phyloP scores from a whole-genome alignment of 2,797 vertebrate species.

The Labeo calbasu region DNA sequence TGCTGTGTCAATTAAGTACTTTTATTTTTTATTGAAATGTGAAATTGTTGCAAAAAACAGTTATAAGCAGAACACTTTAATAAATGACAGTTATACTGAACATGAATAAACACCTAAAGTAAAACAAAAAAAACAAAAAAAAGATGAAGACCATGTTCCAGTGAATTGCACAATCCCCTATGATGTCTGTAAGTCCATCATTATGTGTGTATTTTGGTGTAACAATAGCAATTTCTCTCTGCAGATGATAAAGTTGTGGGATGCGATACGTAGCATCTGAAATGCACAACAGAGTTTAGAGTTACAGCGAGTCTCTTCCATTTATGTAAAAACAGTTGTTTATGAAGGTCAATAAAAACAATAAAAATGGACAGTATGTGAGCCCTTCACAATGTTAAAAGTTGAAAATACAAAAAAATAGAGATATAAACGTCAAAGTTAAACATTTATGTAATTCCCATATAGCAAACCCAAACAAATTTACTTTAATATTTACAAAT shows the following conservation, averaged over 20 bases:
- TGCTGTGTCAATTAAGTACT: background rate
- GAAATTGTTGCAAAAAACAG: background rate
- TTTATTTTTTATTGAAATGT: background rate
- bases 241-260: background rate
- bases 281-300: background rate
- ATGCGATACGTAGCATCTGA: background rate
- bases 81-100: background rate
- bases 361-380: background rate
- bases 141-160: background rate
- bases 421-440: background rate
- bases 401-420: background rate
- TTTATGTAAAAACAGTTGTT: background rate
- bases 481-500: too few relatives aligned
- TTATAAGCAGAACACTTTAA: background rate
- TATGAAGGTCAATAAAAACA: background rate
- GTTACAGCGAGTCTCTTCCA: background rate
- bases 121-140: background rate
- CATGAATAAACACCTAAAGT: background rate
- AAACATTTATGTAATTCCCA: background rate
- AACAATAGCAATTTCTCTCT: background rate
- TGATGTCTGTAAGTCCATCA: background rate
- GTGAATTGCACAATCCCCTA: background rate
- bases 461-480: background rate
- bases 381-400: background rate
- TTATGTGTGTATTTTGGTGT: background rate